Evolutionary conservation across 2,888 invertebrate genomes (phyloP).

Genomic region (Metallyticus violacea): DNA sequence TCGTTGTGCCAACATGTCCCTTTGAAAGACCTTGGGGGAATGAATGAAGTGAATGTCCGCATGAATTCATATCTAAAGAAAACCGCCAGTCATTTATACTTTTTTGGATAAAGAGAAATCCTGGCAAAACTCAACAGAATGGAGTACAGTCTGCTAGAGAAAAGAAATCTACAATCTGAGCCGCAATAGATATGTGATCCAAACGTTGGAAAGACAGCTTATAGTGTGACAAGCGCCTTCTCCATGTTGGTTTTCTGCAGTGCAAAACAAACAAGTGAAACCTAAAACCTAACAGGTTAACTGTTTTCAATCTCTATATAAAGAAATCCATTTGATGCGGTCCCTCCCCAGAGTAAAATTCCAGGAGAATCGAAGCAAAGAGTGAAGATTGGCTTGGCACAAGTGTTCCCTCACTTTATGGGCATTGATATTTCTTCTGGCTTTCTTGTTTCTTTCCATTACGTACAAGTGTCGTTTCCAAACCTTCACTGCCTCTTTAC

Average conservation of each 20-base stretch:
- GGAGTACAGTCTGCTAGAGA: too few relatives aligned
- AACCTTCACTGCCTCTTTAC: not conserved
- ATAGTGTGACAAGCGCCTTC: not conserved
- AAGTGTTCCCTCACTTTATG: not conserved
- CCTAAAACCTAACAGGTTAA: constrained; percentile 1
- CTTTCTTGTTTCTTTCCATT: not conserved
- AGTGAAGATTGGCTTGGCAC: not conserved
- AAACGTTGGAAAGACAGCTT: too few relatives aligned
- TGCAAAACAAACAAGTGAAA: not conserved
- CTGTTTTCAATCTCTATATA: constrained; percentile 15
- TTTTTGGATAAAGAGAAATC: too few relatives aligned
- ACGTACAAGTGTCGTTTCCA: too few relatives aligned
- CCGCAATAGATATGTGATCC: too few relatives aligned
- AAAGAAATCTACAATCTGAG: too few relatives aligned
- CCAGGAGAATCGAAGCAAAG: constrained; percentile 16
- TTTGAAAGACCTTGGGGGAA: too few relatives aligned
- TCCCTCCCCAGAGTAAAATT: constrained; percentile 14
- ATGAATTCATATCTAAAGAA: too few relatives aligned
- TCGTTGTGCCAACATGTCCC: too few relatives aligned
- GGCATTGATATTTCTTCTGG: not conserved
- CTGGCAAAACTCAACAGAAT: too few relatives aligned
- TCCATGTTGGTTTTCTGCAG: not conserved
- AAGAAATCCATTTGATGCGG: constrained; percentile 4
- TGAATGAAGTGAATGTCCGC: too few relatives aligned
- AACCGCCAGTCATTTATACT: too few relatives aligned